Conservation (phyloP, 2,113 vertebrate species). For the Nyctibius bracteatus region DNA sequence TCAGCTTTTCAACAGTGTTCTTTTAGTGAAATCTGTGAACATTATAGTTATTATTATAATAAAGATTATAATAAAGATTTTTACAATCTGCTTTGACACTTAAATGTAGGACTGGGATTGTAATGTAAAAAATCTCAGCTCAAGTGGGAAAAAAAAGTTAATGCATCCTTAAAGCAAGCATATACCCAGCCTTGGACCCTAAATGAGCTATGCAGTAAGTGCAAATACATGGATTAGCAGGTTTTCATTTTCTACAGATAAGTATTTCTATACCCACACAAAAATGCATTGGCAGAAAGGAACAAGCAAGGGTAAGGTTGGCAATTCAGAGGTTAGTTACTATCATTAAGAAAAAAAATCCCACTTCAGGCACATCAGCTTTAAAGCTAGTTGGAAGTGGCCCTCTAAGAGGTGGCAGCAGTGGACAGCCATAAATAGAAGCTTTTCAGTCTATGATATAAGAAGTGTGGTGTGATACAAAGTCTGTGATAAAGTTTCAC, state of each 20-base stretch:
- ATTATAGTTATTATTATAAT: not conserved
- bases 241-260: not conserved
- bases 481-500: conserved; percentile 3
- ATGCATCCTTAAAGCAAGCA: not conserved
- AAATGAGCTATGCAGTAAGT: not conserved
- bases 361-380: not conserved
- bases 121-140: not conserved
- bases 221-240: not conserved
- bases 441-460: conserved; percentile 26
- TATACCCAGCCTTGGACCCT: not conserved
- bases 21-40: not conserved
- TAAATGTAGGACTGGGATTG: not conserved
- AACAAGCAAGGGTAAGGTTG: not conserved
- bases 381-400: conserved; percentile 7
- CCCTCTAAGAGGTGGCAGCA: conserved; percentile 20
- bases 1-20: not conserved
- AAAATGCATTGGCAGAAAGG: not conserved
- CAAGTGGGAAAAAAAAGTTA: not conserved
- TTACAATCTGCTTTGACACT: not conserved
- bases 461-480: conserved; percentile 30
- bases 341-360: not conserved
- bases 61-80: not conserved
- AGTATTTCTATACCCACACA: rapidly evolving
- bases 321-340: conserved; percentile 24
- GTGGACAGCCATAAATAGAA: conserved; percentile 22